Evolutionary conservation across 2,113 vertebrate genomes (phyloP), one percentile per base, ranked within the genome.

Genomic region (Willisornis vidua): DNA sequence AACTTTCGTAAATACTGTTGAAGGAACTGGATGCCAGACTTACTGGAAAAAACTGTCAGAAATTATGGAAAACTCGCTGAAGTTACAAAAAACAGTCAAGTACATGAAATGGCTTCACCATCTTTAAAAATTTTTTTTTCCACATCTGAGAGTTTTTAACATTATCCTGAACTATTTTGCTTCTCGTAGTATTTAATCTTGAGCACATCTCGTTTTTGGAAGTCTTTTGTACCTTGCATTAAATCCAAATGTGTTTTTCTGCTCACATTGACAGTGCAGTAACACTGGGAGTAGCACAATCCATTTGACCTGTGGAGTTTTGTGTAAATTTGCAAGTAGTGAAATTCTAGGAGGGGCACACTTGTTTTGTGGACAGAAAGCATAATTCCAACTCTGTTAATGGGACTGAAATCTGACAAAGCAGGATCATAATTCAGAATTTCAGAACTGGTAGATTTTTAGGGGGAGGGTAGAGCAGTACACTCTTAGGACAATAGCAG

Each of bases 341-440:
- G 49, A 46, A 46, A 19, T 71, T 62, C 41, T 79, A 43, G 29
- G 54, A 76, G 31, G 51, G 79, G 10, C 22, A 11, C 8, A 9
- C 6, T 54, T 23, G 12, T 35, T n/a, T 43, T 83, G 67, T n/a
- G 14, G 29, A 25, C 16, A 19, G 19, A 58, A 65, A 14, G 39
- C 15, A 7, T 85, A 48, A 85, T 82, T 82, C 25, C 1, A 0
- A 26, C 24, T 68, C 37, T 46, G 4, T 35, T 81, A 80, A 51
- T 70, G 46, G 58, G 31, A 66, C 45, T 84, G 63, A 80, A 85
- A 61, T 79, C 26, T 85, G 66, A 25, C 91, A 79, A 72, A 78
- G 12, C 18, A 7, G 37, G 5, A 54, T 86, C 22, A 23, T 79
- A 49, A 80, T 39, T 57, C 6, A 76, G 15, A 71, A 46, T 37